Conservation (phyloP, 2,888 invertebrate genomes). For the Pandemis heparana region DNA sequence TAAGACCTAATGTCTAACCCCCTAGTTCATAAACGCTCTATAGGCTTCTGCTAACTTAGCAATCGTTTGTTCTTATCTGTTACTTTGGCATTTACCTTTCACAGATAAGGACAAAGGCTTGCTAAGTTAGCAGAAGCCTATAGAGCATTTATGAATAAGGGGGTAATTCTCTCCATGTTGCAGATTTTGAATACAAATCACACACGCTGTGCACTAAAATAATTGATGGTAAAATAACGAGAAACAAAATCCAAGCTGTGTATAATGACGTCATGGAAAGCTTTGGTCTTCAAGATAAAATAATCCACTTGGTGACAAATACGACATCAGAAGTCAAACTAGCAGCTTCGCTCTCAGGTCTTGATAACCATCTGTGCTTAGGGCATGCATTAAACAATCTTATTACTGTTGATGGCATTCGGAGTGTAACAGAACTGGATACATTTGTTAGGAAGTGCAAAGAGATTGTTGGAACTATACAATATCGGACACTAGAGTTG, state of each 20-base stretch:
- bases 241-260: neutral
- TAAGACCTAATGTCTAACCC: no score
- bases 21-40: no score
- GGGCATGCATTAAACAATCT: constrained; percentile 39
- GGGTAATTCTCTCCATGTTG: neutral
- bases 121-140: no score
- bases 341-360: neutral
- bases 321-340: constrained; percentile 8
- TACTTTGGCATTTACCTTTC: no score
- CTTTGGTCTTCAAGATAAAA: constrained; percentile 9
- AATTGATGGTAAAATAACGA: neutral
- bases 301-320: neutral
- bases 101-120: no score
- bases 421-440: constrained; percentile 10
- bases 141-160: no score
- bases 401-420: constrained; percentile 29
- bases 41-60: no score
- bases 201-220: neutral
- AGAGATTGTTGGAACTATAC: constrained; percentile 24
- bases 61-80: no score
- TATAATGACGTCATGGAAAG: neutral
- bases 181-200: constrained; percentile 11
- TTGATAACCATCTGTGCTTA: constrained; percentile 29
- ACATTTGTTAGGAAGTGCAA: constrained; percentile 28
- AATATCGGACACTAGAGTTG: constrained; percentile 15